Percentiles rank a stretch among this genome's conserved stretches.
phyloP scores from a whole-genome alignment of 2,888 invertebrate genomes.

The Bombylius major region DNA sequence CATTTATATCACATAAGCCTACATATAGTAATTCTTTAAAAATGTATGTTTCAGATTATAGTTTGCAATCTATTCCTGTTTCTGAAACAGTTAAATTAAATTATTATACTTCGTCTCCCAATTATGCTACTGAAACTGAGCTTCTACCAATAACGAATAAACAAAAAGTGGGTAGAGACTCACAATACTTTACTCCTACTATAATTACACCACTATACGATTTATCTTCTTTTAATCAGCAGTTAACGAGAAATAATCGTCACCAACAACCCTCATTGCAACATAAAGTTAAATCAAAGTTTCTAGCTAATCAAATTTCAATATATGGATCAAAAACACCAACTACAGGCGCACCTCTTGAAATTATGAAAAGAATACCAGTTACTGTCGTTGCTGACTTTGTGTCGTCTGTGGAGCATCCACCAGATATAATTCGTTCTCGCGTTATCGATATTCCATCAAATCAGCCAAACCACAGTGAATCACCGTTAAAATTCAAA shows the following conservation, averaged over 20 bases:
- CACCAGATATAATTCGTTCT: slow-evolving; percentile 51
- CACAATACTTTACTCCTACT: too few relatives aligned
- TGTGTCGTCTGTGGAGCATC: slow-evolving; percentile 58
- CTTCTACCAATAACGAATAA: too few relatives aligned
- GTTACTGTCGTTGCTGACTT: slow-evolving; percentile 55
- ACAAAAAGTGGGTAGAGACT: too few relatives aligned
- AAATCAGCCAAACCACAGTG: slow-evolving; percentile 14
- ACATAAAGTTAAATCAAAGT: too few relatives aligned
- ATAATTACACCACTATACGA: too few relatives aligned
- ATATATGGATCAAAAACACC: too few relatives aligned
- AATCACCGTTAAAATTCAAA: slow-evolving; percentile 8
- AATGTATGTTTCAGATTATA: slow-evolving; percentile 19
- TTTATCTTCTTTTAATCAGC: too few relatives aligned
- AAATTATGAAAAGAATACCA: slow-evolving; percentile 51
- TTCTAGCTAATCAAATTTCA: too few relatives aligned
- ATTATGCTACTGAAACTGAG: too few relatives aligned
- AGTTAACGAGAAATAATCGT: too few relatives aligned
- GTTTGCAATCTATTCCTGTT: slow-evolving; percentile 8
- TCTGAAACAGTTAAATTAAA: slow-evolving; percentile 14
- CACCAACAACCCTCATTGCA: too few relatives aligned
- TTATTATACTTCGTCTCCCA: too few relatives aligned
- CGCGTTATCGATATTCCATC: slow-evolving; percentile 42
- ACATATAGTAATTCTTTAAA: slow-evolving; percentile 30
- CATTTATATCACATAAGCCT: slow-evolving; percentile 19
- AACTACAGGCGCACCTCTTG: slow-evolving; percentile 31